Base-by-base conservation (phyloP, 2,888 invertebrate species). In the Hecatera dysodea region DNA sequence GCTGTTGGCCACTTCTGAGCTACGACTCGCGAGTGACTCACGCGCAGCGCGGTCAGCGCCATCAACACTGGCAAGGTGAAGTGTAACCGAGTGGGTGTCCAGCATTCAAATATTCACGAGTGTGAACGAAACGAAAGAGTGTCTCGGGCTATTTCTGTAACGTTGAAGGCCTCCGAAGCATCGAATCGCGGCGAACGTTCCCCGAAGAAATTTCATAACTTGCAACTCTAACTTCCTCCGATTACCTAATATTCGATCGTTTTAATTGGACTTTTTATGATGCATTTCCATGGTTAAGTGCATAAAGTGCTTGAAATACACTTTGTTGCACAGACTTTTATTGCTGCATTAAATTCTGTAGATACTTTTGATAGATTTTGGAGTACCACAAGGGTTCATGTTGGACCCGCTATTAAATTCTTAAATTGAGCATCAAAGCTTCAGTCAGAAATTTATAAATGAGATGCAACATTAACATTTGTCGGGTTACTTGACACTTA, bases 51-150 rank as follows among this genome's bases (percentile, higher is more conserved):
- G 93, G 92, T 93, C 93, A 95, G 93, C 95, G 95, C 95, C 95
- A 95, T 93, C 95, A 95, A 90, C 88, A 84, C 85, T 83, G 83
- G 89, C 95, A 95, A 95, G 95, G 95, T 95, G 95, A 95, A 94
- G 93, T 93, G 92, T 94, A 93, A 93, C 89, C 83, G 92, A 90
- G 95, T 95, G 93, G 95, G 95, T 93, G 94, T 93, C 91, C 90
- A 90, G 91, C 91, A 92, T 93, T 93, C 92, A 92, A 92, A 93
- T 91, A 92, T 94, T 94, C 94, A 92, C 90, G 90, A 93, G 93
- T 93, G 92, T 93, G 94, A 93, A 94, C 93, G 94, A 94, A 94
- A 93, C 93, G 86, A 84, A 85, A 84, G 81, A 86, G 86, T 80
- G 93, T 93, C 93, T 90, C 91, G 89, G 72, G 90, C 95, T 96